Conservation (phyloP, 2,797 vertebrate species). For the Chaetodon trifasciatus region DNA sequence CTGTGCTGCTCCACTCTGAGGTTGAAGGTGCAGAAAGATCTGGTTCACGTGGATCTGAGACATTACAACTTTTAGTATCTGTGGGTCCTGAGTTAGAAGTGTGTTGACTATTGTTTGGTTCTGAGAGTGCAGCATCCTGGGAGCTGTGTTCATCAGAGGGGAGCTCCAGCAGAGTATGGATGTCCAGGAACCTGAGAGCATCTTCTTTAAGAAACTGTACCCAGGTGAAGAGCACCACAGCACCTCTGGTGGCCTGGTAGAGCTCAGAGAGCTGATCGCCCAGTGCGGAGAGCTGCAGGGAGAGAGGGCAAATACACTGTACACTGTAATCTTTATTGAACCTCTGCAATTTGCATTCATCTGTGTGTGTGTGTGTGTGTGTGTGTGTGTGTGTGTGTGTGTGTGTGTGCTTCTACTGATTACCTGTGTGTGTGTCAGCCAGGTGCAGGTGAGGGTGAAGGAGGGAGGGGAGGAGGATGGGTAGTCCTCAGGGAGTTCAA, state of each 20-base stretch:
- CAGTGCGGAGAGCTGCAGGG: constrained; percentile 86
- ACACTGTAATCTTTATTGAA: constrained; percentile 3
- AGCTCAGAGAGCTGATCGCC: constrained; percentile 86
- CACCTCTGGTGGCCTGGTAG: constrained; percentile 87
- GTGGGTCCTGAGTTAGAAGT: constrained; percentile 1
- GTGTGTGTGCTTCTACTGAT: neutral
- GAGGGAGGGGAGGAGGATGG: constrained; percentile 89
- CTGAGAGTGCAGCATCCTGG: constrained; percentile 16
- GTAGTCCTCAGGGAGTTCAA: constrained; percentile 90
- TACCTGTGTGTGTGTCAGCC: constrained; percentile 92
- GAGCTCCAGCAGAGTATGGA: constrained; percentile 87
- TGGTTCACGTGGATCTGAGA: neutral
- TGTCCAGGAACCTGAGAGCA: constrained; percentile 86
- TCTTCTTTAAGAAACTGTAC: constrained; percentile 93
- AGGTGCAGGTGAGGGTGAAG: constrained; percentile 90
- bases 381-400: no score
- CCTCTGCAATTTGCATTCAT: constrained; percentile 1
- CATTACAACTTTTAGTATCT: neutral
- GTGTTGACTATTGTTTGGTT: constrained; percentile 33
- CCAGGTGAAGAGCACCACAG: constrained; percentile 93
- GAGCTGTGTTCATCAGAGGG: constrained; percentile 48
- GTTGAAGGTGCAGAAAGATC: no score
- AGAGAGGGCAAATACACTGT: neutral
- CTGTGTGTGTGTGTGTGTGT: neutral
- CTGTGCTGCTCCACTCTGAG: neutral